These are phyloP conservation scores for Diglossa cyanea DNA, from an alignment of 2,797 vertebrate species.

Conservation along the genomic window DNA sequence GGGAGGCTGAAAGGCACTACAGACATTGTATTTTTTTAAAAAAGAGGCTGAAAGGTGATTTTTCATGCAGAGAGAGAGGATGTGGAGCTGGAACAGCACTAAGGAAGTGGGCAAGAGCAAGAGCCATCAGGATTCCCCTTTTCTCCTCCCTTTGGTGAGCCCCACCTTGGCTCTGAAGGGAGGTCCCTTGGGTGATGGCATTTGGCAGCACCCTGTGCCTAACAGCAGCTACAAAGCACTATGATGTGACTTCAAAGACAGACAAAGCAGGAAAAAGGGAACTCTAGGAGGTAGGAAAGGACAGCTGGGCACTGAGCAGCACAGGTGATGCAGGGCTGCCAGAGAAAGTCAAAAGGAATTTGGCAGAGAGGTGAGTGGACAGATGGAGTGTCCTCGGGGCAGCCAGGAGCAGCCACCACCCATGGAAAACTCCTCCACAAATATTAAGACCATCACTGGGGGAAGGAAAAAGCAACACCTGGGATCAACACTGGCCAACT, in stretches of 20 bases:
- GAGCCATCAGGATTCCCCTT: background rate
- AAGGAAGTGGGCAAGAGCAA: background rate
- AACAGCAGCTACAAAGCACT: background rate
- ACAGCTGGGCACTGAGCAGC: background rate
- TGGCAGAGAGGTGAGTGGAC: background rate
- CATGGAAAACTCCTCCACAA: background rate
- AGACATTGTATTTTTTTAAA: background rate
- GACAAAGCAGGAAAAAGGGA: background rate
- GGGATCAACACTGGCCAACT: background rate
- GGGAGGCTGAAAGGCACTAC: background rate
- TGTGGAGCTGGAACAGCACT: background rate
- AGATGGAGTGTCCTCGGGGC: background rate
- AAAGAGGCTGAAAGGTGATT: background rate
- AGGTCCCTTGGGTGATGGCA: background rate
- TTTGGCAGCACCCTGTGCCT: background rate
- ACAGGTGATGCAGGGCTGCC: background rate
- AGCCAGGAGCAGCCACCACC: background rate
- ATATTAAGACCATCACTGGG: accelerated
- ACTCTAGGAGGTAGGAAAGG: background rate
- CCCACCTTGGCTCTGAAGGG: background rate
- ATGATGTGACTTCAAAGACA: background rate
- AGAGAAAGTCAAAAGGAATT: background rate
- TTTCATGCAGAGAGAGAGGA: background rate
- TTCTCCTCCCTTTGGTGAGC: background rate
- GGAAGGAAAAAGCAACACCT: background rate